Evolutionary conservation across 2,888 invertebrate species (phyloP), one percentile per base, ranked within the genome.

Genomic region (Autographa pulchrina): DNA sequence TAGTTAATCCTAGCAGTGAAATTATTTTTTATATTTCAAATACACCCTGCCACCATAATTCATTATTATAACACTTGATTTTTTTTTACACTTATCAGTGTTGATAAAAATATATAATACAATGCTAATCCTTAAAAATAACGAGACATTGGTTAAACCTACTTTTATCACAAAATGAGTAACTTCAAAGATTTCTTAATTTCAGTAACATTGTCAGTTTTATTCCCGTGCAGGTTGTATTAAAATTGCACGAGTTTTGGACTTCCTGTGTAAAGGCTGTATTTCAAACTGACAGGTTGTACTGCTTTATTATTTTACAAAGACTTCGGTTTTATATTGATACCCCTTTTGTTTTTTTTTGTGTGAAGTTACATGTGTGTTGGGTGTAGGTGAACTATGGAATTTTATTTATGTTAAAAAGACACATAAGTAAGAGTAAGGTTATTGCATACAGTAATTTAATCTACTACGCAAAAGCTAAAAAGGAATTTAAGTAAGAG

Each of bases 161-260:
- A 16, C 16, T 16, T 43, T 43, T 43, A 43, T 16, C 4, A 43
- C 16, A 16, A 43, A 11, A 38, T 11, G 11, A 74, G 61, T 68
- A 63, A 68, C 64, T 60, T 74, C 66, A 63, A 74, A 72, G 83
- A 82, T 85, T 75, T 85, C 85, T 85, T 83, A 85, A 80, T 77
- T 77, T 80, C 71, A 70, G 71, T 63, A 70, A 69, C 68, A 65
- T 48, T 74, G 74, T 74, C 77, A 73, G 72, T 72, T 73, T 62
- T 74, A 65, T 76, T 74, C 65, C 65, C 35, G 62, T 61, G 70
- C 72, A 48, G 62, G 68, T 70, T 71, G 71, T 81, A 82, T 82
- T 82, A 81, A 83, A 77, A 79, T 81, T 82, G 79, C 83, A 82
- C 62, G 48, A 72, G 65, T 72, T 70, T 67, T 56, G 69, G 70